A percentile compares a stretch with the other conserved stretches of the same genome.
Evolutionary conservation across 2,797 vertebrate species (phyloP).

Genomic region (Carduelis carduelis): DNA sequence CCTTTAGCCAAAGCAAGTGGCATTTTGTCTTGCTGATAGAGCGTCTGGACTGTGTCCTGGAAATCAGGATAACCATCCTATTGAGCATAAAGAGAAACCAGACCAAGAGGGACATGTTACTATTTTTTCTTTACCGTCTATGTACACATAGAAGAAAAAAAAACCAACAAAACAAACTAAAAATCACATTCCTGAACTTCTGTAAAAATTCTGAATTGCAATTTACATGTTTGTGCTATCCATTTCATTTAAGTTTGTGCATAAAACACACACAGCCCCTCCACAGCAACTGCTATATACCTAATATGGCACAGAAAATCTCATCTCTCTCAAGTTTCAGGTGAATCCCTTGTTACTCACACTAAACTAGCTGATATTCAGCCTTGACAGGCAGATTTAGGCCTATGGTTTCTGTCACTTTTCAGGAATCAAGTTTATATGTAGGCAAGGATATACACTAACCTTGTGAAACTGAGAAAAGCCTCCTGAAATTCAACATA

Average conservation of each 20-base stretch:
- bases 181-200: neutral
- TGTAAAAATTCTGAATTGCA: neutral
- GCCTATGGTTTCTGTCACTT: neutral
- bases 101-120: neutral
- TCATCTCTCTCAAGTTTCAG: neutral
- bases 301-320: neutral
- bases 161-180: neutral
- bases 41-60: conserved; percentile 89
- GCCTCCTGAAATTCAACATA: neutral
- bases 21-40: conserved; percentile 92
- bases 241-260: neutral
- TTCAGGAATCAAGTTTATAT: neutral
- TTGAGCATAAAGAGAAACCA: conserved; percentile 34
- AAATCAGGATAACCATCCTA: conserved; percentile 96
- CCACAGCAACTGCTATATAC: neutral
- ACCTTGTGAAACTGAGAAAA: neutral
- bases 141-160: neutral
- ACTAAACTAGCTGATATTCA: neutral
- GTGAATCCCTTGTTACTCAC: neutral
- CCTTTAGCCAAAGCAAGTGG: conserved; percentile 89
- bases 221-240: neutral
- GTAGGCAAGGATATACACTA: neutral
- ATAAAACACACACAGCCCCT: neutral
- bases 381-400: neutral
- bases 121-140: neutral